phyloP scores from a whole-genome alignment of 2,797 vertebrate species.

The Acanthurus lineatus region DNA sequence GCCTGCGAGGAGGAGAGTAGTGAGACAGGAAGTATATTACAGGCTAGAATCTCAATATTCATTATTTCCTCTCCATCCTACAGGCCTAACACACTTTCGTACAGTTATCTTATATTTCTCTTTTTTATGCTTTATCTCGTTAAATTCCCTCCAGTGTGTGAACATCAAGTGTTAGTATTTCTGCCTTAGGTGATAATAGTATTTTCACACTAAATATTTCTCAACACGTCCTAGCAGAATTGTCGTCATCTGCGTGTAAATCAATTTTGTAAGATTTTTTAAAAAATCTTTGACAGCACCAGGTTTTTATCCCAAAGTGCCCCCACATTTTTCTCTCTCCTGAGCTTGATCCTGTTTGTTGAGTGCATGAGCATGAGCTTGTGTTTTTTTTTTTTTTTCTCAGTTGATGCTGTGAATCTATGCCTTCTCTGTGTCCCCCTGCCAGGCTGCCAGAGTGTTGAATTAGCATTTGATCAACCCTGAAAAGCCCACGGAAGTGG shows the following conservation, averaged over 20 bases:
- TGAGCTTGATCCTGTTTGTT: slow-evolving; percentile 24
- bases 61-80: slow-evolving; percentile 7
- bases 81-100: background rate
- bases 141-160: background rate
- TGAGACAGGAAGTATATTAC: slow-evolving; percentile 44
- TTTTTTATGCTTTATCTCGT: background rate
- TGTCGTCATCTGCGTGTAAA: background rate
- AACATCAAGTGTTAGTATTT: background rate
- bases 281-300: background rate
- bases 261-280: background rate
- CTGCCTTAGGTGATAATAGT: background rate
- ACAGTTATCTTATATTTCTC: background rate
- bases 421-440: slow-evolving; percentile 72
- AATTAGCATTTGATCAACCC: slow-evolving; percentile 81
- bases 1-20: slow-evolving; percentile 78
- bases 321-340: background rate
- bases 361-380: background rate
- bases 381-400: slow-evolving; percentile 4
- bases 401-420: slow-evolving; percentile 67
- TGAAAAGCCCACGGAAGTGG: slow-evolving; percentile 78
- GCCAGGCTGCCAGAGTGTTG: slow-evolving; percentile 71
- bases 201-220: slow-evolving; percentile 3
- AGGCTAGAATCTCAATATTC: slow-evolving; percentile 20
- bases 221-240: background rate
- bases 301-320: slow-evolving; percentile 1